These are phyloP conservation scores for Ormyrus nitidulus DNA, from an alignment of 2,888 invertebrate genomes.

Conservation along the genomic window DNA sequence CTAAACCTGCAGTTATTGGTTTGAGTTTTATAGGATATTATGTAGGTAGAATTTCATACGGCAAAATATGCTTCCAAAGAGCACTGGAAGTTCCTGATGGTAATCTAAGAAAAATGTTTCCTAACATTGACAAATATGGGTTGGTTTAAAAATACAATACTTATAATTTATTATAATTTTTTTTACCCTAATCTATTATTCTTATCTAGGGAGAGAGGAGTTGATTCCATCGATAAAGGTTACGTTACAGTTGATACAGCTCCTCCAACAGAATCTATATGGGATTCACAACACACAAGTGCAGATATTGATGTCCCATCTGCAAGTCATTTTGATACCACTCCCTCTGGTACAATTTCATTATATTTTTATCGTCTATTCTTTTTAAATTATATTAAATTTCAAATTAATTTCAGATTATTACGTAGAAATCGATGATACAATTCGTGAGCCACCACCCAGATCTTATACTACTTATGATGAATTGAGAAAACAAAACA, in stretches of 20 bases:
- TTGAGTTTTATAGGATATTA: slow-evolving; percentile 47
- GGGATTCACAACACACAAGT: not conserved
- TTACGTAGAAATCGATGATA: slow-evolving; percentile 5
- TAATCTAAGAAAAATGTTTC: slow-evolving; percentile 37
- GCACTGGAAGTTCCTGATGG: slow-evolving; percentile 47
- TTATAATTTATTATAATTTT: slow-evolving; percentile 14
- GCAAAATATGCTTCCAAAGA: slow-evolving; percentile 39
- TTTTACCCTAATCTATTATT: not conserved
- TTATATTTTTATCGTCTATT: not conserved
- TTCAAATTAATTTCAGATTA: slow-evolving; percentile 34
- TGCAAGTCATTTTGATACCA: slow-evolving; percentile 51
- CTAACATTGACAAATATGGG: slow-evolving; percentile 1
- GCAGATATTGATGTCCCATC: slow-evolving; percentile 51
- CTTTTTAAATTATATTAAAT: not conserved
- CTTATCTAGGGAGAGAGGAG: not conserved
- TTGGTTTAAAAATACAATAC: not conserved
- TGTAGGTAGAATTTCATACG: slow-evolving; percentile 53
- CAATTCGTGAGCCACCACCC: not conserved
- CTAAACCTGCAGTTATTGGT: slow-evolving; percentile 40
- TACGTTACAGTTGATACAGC: slow-evolving; percentile 5
- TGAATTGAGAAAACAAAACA: slow-evolving; percentile 56
- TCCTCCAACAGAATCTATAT: not conserved
- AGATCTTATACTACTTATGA: slow-evolving; percentile 52
- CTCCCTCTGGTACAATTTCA: slow-evolving; percentile 43
- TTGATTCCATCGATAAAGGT: not conserved